Percentiles rank a stretch among this genome's conserved stretches.
Conservation (phyloP, 1,140 invertebrate species). For the Brachionus plicatilis region DNA sequence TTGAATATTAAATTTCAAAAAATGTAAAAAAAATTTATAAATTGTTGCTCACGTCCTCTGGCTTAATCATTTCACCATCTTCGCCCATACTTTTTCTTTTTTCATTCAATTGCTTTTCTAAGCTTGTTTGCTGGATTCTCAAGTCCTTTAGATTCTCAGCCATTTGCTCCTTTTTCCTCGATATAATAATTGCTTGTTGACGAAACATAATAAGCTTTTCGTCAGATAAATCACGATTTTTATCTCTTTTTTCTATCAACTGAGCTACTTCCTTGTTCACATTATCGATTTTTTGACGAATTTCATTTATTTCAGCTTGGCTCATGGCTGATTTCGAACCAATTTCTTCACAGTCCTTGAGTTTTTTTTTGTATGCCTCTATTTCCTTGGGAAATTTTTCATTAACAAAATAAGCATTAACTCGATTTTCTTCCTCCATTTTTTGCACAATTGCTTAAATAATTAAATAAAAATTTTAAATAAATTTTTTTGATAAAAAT, state of each 20-base stretch:
- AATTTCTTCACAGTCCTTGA: constrained; percentile 66
- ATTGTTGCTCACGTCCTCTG: constrained; percentile 62
- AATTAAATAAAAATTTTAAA: not conserved
- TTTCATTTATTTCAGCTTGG: constrained; percentile 61
- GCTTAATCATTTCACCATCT: constrained; percentile 64
- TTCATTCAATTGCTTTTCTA: constrained; percentile 60
- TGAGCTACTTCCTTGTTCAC: constrained; percentile 64
- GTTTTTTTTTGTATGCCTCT: constrained; percentile 60
- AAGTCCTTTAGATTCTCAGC: constrained; percentile 66
- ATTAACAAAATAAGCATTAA: constrained; percentile 69
- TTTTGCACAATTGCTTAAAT: constrained; percentile 58
- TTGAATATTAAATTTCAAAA: constrained; percentile 29
- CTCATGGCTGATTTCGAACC: constrained; percentile 65
- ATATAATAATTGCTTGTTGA: constrained; percentile 73
- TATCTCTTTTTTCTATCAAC: constrained; percentile 58
- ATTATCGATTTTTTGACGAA: constrained; percentile 58
- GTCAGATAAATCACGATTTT: constrained; percentile 58
- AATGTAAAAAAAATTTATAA: too few relatives aligned
- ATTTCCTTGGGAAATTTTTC: constrained; percentile 73
- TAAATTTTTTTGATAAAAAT: too few relatives aligned
- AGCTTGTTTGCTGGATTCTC: constrained; percentile 60
- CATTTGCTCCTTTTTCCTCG: constrained; percentile 68
- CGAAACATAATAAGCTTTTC: constrained; percentile 75
- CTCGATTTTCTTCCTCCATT: constrained; percentile 70
- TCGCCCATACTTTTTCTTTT: constrained; percentile 57